phyloP scores from a whole-genome alignment of 1,140 invertebrate genomes.

The Hormaphis cornu region DNA sequence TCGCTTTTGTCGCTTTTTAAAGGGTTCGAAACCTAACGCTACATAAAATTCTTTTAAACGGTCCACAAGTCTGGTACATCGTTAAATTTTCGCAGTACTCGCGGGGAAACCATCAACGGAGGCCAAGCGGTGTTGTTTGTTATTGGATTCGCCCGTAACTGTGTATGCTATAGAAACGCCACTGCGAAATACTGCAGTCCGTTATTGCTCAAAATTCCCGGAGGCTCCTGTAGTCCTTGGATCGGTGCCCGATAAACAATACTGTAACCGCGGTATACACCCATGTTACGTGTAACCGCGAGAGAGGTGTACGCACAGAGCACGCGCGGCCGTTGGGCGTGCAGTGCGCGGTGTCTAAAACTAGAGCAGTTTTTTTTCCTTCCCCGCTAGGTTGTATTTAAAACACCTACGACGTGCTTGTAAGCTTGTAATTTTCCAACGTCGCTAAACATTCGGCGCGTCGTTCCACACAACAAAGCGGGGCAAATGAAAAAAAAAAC shows the following conservation, averaged over 20 bases:
- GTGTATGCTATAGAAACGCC: background rate
- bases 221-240: conserved; percentile 21
- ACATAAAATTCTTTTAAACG: too few relatives aligned
- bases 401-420: too few relatives aligned
- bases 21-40: too few relatives aligned
- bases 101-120: too few relatives aligned
- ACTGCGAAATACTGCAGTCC: background rate
- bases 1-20: too few relatives aligned
- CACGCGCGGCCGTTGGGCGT: background rate
- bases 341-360: background rate
- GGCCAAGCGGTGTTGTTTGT: too few relatives aligned
- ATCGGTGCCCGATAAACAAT: conserved; percentile 22
- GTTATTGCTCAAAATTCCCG: background rate
- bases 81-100: too few relatives aligned
- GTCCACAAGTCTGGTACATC: too few relatives aligned
- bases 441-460: conserved; percentile 5
- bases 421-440: too few relatives aligned
- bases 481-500: too few relatives aligned
- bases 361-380: conserved; percentile 8
- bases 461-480: too few relatives aligned
- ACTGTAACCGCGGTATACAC: background rate
- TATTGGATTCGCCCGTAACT: background rate
- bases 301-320: too few relatives aligned
- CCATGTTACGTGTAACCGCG: conserved; percentile 1
- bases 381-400: background rate